phyloP scores from a whole-genome alignment of 2,797 vertebrate genomes.

The Anas bahamensis region DNA sequence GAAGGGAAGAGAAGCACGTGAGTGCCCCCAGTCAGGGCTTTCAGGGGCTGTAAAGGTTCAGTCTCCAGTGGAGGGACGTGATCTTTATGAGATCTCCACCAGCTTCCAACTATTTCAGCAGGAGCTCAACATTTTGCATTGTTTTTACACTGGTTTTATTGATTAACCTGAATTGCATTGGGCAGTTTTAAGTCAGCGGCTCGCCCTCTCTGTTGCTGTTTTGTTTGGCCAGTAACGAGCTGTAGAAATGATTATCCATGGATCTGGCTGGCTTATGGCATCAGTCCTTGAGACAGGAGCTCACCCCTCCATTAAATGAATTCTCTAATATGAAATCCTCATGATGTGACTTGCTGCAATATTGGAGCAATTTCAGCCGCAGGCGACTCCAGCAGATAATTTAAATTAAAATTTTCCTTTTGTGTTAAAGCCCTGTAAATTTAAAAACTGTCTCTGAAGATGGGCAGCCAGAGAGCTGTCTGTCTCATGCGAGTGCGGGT shows the following conservation, averaged over 20 bases:
- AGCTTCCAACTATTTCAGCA: neutral
- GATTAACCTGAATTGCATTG: neutral
- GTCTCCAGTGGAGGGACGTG: neutral
- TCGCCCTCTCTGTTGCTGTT: neutral
- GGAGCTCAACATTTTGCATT: neutral
- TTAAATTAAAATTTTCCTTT: neutral
- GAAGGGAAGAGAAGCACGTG: neutral
- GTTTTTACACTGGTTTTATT: neutral
- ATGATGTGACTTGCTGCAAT: neutral
- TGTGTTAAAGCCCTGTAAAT: neutral
- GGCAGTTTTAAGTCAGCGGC: neutral
- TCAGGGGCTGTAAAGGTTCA: neutral
- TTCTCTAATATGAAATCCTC: neutral
- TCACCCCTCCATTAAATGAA: neutral
- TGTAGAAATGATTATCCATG: neutral
- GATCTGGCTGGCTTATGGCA: conserved; percentile 2
- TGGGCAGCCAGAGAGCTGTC: neutral
- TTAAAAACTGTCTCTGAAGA: neutral
- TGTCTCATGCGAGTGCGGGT: neutral
- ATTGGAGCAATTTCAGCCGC: neutral
- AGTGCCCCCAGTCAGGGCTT: neutral
- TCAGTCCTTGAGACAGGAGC: neutral
- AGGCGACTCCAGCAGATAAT: neutral
- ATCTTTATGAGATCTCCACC: neutral
- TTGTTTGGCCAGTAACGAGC: neutral